A percentile compares a stretch with the other conserved stretches of the same genome.
phyloP scores from a whole-genome alignment of 1,140 invertebrate genomes.

The Bombus sibiricus region DNA sequence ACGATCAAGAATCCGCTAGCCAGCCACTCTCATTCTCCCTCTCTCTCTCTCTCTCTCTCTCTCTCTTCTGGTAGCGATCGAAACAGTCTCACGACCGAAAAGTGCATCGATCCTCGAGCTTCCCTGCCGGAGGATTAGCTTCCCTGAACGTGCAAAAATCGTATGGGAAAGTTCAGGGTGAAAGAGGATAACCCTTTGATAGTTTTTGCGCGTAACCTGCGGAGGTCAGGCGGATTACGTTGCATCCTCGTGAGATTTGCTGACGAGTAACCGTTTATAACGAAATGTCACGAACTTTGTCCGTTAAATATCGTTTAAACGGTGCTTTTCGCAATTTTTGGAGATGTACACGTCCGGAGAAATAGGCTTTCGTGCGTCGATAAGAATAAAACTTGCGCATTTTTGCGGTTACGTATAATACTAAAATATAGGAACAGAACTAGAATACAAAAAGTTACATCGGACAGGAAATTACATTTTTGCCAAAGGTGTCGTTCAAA shows the following conservation, averaged over 20 bases:
- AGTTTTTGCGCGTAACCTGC: background rate
- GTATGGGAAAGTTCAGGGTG: conserved; percentile 28
- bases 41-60: background rate
- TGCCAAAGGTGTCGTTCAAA: no score
- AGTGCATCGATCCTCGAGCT: background rate
- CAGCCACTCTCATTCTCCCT: background rate
- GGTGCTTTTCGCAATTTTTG: background rate
- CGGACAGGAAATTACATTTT: no score
- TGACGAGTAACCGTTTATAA: background rate
- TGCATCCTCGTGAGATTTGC: background rate
- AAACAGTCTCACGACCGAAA: conserved; percentile 24
- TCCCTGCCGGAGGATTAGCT: conserved; percentile 10
- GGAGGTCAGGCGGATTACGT: background rate
- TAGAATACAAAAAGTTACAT: no score
- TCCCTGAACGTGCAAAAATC: background rate
- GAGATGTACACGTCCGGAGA: background rate
- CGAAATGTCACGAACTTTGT: no score
- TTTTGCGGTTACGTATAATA: background rate
- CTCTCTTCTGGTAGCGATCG: background rate
- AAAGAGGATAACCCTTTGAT: conserved; percentile 10
- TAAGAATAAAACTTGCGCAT: no score
- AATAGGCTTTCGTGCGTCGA: no score
- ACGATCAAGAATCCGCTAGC: conserved; percentile 44
- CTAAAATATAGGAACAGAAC: no score
- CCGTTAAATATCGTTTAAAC: background rate